Conservation (phyloP, 1,140 invertebrate species). For the Mactra quadrangularis region DNA sequence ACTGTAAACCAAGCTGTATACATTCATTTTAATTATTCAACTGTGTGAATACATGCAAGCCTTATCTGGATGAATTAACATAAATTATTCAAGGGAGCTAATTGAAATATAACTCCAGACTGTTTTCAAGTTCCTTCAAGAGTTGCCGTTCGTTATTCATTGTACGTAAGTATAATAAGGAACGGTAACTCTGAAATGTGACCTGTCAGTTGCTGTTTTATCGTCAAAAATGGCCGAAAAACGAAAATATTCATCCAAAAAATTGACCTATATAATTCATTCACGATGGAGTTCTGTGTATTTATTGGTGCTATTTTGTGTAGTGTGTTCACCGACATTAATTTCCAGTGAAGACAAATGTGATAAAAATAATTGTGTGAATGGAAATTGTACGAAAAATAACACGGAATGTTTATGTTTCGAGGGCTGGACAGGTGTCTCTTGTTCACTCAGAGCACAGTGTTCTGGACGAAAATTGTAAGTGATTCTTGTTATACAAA, state of each 20-base stretch:
- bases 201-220: too few species aligned
- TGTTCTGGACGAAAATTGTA: conserved; percentile 96
- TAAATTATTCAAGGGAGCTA: too few species aligned
- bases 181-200: too few species aligned
- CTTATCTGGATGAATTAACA: too few species aligned
- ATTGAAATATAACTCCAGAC: too few species aligned
- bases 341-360: conserved; percentile 20
- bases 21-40: too few species aligned
- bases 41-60: too few species aligned
- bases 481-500: conserved; percentile 76
- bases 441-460: conserved; percentile 94
- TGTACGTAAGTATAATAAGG: too few species aligned
- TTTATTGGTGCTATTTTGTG: conserved; percentile 1
- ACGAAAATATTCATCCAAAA: not conserved
- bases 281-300: not conserved
- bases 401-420: conserved; percentile 91
- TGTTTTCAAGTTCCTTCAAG: too few species aligned
- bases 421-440: conserved; percentile 94
- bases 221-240: conserved; percentile 58
- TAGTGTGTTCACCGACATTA: conserved; percentile 22
- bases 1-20: too few species aligned
- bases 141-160: too few species aligned
- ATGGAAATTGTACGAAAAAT: conserved; percentile 88
- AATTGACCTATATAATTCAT: not conserved
- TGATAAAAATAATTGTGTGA: conserved; percentile 47